phyloP scores from a whole-genome alignment of 1,140 invertebrate species.

The Gonatopus flavifemur region DNA sequence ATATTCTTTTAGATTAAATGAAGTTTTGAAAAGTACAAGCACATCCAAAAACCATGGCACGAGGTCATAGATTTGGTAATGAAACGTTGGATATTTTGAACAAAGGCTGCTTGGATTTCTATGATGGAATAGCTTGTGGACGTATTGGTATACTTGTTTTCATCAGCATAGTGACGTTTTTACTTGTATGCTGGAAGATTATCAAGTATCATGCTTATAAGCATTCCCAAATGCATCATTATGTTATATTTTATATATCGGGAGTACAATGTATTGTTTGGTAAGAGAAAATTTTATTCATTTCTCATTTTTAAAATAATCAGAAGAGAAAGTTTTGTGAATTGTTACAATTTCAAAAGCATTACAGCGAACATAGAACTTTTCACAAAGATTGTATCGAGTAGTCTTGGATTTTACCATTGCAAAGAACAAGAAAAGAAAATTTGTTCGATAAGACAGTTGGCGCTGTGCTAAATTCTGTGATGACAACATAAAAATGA shows the following conservation, averaged over 20 bases:
- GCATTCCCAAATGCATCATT: conserved; percentile 60
- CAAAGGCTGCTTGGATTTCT: conserved; percentile 56
- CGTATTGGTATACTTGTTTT: conserved; percentile 56
- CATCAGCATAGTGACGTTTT: conserved; percentile 51
- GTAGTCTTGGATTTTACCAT: too few relatives aligned
- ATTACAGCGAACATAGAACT: too few relatives aligned
- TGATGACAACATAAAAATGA: too few relatives aligned
- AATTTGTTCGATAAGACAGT: too few relatives aligned
- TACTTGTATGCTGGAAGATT: conserved; percentile 56
- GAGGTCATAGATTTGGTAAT: conserved; percentile 44
- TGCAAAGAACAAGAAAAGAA: too few relatives aligned
- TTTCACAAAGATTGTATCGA: too few relatives aligned
- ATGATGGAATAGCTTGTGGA: conserved; percentile 56
- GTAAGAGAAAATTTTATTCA: conserved; percentile 41
- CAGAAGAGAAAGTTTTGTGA: too few relatives aligned
- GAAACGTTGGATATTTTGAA: conserved; percentile 53
- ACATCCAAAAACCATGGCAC: conserved; percentile 19
- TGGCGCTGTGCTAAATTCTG: too few relatives aligned
- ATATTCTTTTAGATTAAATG: background rate
- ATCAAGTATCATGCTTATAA: conserved; percentile 55
- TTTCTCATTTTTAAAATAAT: too few relatives aligned
- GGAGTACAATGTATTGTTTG: conserved; percentile 55
- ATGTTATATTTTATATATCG: conserved; percentile 59
- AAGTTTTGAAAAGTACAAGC: background rate
- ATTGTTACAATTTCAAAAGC: too few relatives aligned